These are phyloP conservation scores for Melanerpes aurifrons DNA, from an alignment of 2,113 vertebrate genomes.

Conservation along the genomic window DNA sequence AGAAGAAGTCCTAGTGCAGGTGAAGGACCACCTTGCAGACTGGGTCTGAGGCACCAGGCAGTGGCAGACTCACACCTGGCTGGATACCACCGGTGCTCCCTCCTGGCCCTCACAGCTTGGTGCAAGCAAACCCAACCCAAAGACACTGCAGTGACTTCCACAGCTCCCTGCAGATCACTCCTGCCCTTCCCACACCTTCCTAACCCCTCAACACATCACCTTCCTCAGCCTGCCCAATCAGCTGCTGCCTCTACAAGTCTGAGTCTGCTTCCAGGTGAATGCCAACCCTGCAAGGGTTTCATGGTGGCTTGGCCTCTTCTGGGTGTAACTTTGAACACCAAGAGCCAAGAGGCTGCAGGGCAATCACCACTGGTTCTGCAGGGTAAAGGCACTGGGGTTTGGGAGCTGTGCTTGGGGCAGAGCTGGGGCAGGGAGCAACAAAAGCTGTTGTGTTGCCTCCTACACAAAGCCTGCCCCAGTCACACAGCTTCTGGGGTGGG, in stretches of 20 bases:
- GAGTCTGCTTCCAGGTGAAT: neutral
- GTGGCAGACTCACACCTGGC: neutral
- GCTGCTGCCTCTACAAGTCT: neutral
- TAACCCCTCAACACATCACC: neutral
- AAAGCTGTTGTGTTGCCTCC: neutral
- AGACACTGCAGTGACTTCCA: accelerated
- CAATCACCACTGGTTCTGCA: neutral
- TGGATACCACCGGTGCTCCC: accelerated
- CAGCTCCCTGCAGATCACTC: accelerated
- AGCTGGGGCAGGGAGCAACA: neutral
- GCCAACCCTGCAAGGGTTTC: neutral
- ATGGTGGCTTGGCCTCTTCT: no score
- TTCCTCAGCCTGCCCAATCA: neutral
- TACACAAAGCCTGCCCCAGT: neutral
- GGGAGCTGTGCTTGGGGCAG: neutral
- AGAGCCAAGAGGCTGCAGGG: neutral
- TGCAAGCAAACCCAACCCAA: neutral
- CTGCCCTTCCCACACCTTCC: neutral
- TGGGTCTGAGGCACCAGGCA: neutral
- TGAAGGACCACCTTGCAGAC: neutral
- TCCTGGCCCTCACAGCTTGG: neutral
- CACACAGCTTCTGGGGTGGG: neutral
- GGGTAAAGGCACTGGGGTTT: neutral
- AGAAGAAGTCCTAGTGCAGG: no score
- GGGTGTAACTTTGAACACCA: no score